phyloP scores from a whole-genome alignment of 1,140 invertebrate species.

The Holotrichia oblita region DNA sequence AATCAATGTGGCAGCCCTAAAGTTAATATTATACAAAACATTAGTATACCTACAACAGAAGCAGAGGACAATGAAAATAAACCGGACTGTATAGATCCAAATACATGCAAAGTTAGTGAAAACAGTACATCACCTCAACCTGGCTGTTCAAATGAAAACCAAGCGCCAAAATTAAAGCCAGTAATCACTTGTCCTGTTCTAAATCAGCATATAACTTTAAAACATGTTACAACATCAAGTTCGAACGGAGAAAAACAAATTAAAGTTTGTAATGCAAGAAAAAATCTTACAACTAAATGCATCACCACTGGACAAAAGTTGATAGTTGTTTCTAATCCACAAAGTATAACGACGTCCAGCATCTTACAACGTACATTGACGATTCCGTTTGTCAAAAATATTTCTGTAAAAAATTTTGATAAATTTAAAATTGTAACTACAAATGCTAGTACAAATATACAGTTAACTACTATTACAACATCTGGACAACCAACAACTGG shows the following conservation, averaged over 20 bases:
- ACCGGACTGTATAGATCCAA: not conserved
- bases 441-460: constrained; percentile 45
- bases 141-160: constrained; percentile 50
- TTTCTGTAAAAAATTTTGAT: constrained; percentile 58
- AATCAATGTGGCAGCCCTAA: constrained; percentile 41
- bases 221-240: constrained; percentile 39
- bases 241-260: constrained; percentile 42
- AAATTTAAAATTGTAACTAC: constrained; percentile 59
- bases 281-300: constrained; percentile 48
- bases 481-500: constrained; percentile 38
- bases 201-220: constrained; percentile 42
- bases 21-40: constrained; percentile 56
- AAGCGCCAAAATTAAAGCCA: constrained; percentile 47
- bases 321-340: constrained; percentile 57
- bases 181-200: constrained; percentile 45
- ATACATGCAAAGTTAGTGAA: constrained; percentile 23
- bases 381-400: constrained; percentile 58
- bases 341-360: constrained; percentile 53
- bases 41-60: constrained; percentile 44
- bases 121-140: constrained; percentile 37
- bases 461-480: constrained; percentile 47
- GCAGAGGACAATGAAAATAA: constrained; percentile 38
- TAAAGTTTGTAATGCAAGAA: constrained; percentile 46
- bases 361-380: constrained; percentile 58
- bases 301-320: constrained; percentile 56